Percentiles rank a stretch among this genome's conserved stretches.
phyloP scores from a whole-genome alignment of 2,888 invertebrate genomes.

The Limenitis camilla region DNA sequence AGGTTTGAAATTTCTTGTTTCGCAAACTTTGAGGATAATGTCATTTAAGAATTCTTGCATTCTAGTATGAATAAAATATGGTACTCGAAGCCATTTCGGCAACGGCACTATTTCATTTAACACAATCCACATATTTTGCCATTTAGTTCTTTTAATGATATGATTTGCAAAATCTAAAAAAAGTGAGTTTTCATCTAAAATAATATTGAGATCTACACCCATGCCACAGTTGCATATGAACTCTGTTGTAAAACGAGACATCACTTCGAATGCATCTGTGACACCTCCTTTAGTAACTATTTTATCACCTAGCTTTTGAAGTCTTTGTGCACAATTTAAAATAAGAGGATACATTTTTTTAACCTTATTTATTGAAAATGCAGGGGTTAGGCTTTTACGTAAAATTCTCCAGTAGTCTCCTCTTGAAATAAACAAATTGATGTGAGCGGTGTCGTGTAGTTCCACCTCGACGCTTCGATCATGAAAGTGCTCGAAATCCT shows the following conservation, averaged over 20 bases:
- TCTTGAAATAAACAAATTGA: conserved; percentile 47
- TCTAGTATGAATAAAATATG: conserved; percentile 8
- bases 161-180: conserved; percentile 32
- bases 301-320: conserved; percentile 23
- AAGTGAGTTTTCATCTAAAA: conserved; percentile 36
- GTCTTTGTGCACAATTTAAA: conserved; percentile 46
- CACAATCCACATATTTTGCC: conserved; percentile 28
- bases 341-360: conserved; percentile 57
- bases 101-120: conserved; percentile 38
- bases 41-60: conserved; percentile 28
- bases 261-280: conserved; percentile 33
- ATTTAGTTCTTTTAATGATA: conserved; percentile 32
- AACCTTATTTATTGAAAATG: conserved; percentile 53
- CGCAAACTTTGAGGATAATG: conserved; percentile 37
- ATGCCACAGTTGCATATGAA: conserved; percentile 45
- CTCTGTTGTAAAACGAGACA: conserved; percentile 42
- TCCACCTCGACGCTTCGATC: too few relatives aligned
- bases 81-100: conserved; percentile 26
- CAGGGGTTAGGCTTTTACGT: conserved; percentile 50
- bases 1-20: conserved; percentile 43
- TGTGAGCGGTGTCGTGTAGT: too few relatives aligned
- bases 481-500: too few relatives aligned
- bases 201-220: conserved; percentile 36
- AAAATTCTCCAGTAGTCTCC: conserved; percentile 55
- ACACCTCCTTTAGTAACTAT: conserved; percentile 15